Evolutionary conservation across 2,113 vertebrate genomes (phyloP), one percentile per base, ranked within the genome.

Genomic region (Chaetodon trifascialis): DNA sequence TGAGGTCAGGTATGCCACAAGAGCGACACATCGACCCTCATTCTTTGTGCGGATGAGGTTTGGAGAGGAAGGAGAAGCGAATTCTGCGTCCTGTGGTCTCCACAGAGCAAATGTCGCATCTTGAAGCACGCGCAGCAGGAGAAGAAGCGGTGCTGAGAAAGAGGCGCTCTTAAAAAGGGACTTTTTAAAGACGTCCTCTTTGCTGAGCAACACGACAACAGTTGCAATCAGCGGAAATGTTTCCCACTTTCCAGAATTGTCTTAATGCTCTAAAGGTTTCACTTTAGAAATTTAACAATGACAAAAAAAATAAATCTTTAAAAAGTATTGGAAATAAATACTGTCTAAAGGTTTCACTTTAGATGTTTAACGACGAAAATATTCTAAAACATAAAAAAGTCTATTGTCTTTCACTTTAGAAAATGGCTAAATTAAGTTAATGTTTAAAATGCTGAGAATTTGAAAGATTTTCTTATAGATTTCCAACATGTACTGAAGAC

Each of bases 41-140:
- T 96, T 95, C 94, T 95, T 95, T 95, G 94, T 96, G 95, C 88
- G 95, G 95, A 96, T 96, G 95, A 95, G 95, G 95, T 96, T 94
- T 96, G 95, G 95, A 95, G 94, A 95, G 94, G 83, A 93, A 95
- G 94, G 94, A 95, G 94, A 94, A 93, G 95, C 93, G 90, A 88
- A 16, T 86, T 81, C 71, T 86, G 92, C 74, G 64, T 85, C 83
- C 86, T 82, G 91, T 77, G 92, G 63, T 69, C n/a, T 21, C 56
- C 88, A 80, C 89, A 86, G 88, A 85, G 91, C 93, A 51, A 65
- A 92, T 14, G 80, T 89, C 87, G 92, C 94, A 82, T 74, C 84
- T 83, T 86, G 89, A 94, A 85, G 95, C 94, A 94, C 85, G 93
- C 93, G 93, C 94, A 92, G 94, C 55, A 94, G 95, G 93, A 94